phyloP scores from a whole-genome alignment of 2,888 invertebrate genomes.

The Eilema griseolum region DNA sequence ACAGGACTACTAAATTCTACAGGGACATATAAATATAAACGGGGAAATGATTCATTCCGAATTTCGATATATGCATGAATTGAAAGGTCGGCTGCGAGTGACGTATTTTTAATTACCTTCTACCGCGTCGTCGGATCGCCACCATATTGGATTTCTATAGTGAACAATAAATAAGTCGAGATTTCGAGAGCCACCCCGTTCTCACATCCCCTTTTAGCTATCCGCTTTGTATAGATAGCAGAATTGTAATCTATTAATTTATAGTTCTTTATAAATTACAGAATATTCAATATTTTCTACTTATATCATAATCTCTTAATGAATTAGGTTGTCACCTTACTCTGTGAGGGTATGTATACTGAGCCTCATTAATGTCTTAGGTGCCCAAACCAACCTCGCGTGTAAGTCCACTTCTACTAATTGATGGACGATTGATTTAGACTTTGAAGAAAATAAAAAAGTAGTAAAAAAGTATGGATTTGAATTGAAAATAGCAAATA shows the following conservation, averaged over 20 bases:
- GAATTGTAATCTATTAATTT: constrained; percentile 57
- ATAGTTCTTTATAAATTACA: constrained; percentile 31
- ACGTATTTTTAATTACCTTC: constrained; percentile 86
- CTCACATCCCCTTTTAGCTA: constrained; percentile 59
- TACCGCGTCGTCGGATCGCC: constrained; percentile 75
- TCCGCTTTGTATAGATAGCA: constrained; percentile 53
- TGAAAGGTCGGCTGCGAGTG: constrained; percentile 84
- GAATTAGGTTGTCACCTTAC: background rate
- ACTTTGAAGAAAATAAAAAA: background rate
- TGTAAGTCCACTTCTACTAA: background rate
- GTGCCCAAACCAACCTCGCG: too few relatives aligned
- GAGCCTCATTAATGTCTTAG: background rate
- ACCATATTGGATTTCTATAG: constrained; percentile 81
- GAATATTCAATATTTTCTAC: constrained; percentile 31
- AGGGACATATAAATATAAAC: constrained; percentile 76
- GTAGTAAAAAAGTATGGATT: background rate
- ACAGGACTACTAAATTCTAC: constrained; percentile 32
- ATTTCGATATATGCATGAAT: constrained; percentile 85
- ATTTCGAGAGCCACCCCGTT: constrained; percentile 61
- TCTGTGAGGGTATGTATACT: too few relatives aligned
- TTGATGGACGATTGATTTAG: background rate
- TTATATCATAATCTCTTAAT: background rate
- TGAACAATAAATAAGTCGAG: constrained; percentile 78
- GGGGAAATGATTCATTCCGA: constrained; percentile 82
- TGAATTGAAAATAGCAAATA: constrained; percentile 17